Evolutionary conservation across 1,140 invertebrate genomes (phyloP), one percentile per base, ranked within the genome.

Genomic region (Drosophila tsacasi): DNA sequence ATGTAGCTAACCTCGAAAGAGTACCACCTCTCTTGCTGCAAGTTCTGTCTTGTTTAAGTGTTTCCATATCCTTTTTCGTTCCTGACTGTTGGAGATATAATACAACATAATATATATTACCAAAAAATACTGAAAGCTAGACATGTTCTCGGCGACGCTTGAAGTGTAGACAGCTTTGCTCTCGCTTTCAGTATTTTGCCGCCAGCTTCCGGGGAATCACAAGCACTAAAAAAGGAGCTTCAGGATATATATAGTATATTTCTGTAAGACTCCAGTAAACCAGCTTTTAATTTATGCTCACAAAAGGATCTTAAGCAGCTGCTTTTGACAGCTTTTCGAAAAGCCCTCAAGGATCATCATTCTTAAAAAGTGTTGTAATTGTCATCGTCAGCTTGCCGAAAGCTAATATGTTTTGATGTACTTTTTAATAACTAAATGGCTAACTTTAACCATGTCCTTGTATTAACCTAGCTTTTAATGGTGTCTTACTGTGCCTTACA

Each of bases 51-150:
- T 74, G 54, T 90, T 61, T 55, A 37, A 32, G 37, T 75, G 54
- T 52, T 63, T 65, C 12, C 6, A 12, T 50, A 65, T 65, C 32
- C 39, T 54, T 67, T 25, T 73, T 59, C 42, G 35, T 52, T 60
- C 62, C 65, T 44, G 59, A 63, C 42, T 64, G 23, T 61, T 63
- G 47, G 60, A 62, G 64, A 76, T 50, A 50, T 50, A 50, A 17
- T 50, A 50, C 47, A 27, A n/a, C n/a, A 47, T 21, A 17, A 49
- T n/a, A 30, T 32, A n/a, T 60, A 66, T 42, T 66, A 76, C 42
- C 27, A 44, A 77, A 79, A 79, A 79, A 86, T 81, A 89, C 84
- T 89, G 78, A 90, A 76, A 89, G 67, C 84, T 79, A 89, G 81
- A 89, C 78, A 89, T 81, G 67, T 89, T 83, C 61, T 68, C 79